Percentiles rank a stretch among this genome's conserved stretches.
Conservation (phyloP, 2,113 vertebrate species). For the Odocoileus virginianus region DNA sequence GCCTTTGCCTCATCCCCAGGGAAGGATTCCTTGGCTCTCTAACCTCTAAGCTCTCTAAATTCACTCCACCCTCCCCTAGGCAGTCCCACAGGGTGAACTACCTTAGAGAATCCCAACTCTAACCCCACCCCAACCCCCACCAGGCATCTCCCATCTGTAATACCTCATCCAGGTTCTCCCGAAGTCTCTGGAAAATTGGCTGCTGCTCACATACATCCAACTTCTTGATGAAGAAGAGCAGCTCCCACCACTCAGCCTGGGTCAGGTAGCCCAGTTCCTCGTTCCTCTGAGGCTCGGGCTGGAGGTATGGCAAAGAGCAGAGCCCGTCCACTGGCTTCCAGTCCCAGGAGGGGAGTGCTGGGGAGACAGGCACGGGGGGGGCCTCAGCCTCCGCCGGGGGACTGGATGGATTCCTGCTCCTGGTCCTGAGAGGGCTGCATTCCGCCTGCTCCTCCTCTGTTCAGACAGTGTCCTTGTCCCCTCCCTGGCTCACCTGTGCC, state of each 20-base stretch:
- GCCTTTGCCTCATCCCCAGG: neutral
- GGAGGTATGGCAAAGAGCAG: constrained; percentile 90
- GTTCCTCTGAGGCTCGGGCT: constrained; percentile 67
- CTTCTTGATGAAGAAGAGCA: constrained; percentile 94
- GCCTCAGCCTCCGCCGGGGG: neutral
- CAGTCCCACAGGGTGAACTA: neutral
- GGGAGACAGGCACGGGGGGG: neutral
- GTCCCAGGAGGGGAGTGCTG: constrained; percentile 64
- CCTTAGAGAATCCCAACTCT: neutral
- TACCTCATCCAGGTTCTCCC: constrained; percentile 84
- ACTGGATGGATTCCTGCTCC: neutral
- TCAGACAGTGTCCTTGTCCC: neutral
- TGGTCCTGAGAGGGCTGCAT: neutral
- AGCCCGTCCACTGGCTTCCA: constrained; percentile 85
- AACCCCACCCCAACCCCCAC: neutral
- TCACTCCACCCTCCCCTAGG: neutral
- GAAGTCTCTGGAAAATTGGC: constrained; percentile 82
- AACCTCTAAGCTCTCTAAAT: neutral
- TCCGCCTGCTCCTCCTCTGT: neutral
- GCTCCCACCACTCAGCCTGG: constrained; percentile 94
- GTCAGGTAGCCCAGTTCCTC: constrained; percentile 78
- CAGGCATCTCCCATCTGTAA: neutral
- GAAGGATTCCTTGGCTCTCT: neutral
- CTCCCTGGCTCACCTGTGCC: constrained; percentile 69
- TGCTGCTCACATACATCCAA: constrained; percentile 87